Evolutionary conservation across 2,888 invertebrate genomes (phyloP), one percentile per base, ranked within the genome.

Genomic region (Pyrrhia umbra): DNA sequence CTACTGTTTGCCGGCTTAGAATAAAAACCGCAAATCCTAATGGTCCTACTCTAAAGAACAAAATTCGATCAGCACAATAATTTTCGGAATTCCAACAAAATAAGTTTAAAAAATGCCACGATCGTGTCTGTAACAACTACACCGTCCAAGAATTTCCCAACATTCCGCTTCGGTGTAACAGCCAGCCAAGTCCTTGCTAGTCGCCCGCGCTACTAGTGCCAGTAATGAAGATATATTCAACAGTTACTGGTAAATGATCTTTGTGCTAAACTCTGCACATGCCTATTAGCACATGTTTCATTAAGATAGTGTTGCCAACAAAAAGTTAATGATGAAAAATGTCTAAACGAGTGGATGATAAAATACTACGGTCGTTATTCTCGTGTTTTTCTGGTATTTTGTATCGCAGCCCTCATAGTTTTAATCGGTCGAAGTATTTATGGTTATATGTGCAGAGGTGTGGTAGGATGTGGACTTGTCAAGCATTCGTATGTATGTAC

Each of bases 141-240:
- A 30, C 13, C 2, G 15, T 0, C 18, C n/a, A 49, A 46, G 6
- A 46, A 39, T 34, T 13, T 34, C 34, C 34, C n/a, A 18, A n/a
- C 5, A 15, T 43, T 43, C 13, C 80, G n/a, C 61, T 50, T 60
- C 88, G 82, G 88, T 91, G 88, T 88, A 63, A 90, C 27, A 67
- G 71, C 18, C 63, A 59, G 56, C 74, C 76, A 51, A 68, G 66
- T 79, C 77, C 75, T 77, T 45, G 67, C 67, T 64, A 54, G 63
- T 52, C 67, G 60, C 68, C 39, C 40, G 60, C 45, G 52, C 69
- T 59, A 64, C 81, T 74, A 78, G 68, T 47, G 9, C 52, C 61
- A 45, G 65, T 79, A 80, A 80, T 80, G 78, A 80, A 80, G 79
- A 80, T 80, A 80, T 80, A 80, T 80, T 78, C 66, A 68, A 63